Percentiles rank a stretch among this genome's conserved stretches.
phyloP scores from a whole-genome alignment of 2,888 invertebrate genomes.

The Rotaria macrura region DNA sequence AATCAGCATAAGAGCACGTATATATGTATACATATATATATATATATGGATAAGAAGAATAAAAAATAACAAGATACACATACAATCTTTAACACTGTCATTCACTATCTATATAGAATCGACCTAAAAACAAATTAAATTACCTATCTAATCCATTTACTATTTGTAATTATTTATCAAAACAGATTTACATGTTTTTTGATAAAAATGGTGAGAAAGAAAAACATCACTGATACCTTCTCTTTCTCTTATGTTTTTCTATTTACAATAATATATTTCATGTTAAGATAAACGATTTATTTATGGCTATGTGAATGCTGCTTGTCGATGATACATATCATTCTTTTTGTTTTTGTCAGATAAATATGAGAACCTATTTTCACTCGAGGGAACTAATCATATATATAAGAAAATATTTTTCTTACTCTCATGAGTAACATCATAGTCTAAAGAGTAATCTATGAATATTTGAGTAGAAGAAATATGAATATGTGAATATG shows the following conservation, averaged over 20 bases:
- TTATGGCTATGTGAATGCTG: not conserved
- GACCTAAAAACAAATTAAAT: not conserved
- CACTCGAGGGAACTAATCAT: not conserved
- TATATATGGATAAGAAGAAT: too few relatives aligned
- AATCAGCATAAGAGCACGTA: constrained; percentile 3
- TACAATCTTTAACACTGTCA: not conserved
- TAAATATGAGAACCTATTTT: not conserved
- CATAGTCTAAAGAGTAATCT: not conserved
- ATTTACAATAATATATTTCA: not conserved
- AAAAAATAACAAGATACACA: not conserved
- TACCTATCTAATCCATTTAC: not conserved
- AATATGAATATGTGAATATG: too few relatives aligned
- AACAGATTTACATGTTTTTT: not conserved
- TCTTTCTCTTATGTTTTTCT: not conserved
- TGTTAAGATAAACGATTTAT: not conserved
- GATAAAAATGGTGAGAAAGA: not conserved
- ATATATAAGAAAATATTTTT: not conserved
- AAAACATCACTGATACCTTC: not conserved
- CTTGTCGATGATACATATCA: not conserved
- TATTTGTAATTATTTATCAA: not conserved
- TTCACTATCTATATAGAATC: not conserved
- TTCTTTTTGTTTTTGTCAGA: not conserved
- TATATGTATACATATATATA: not conserved
- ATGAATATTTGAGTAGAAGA: too few relatives aligned
- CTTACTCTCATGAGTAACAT: not conserved